Conservation (phyloP, 2,797 vertebrate species). For the Acanthis flammea region DNA sequence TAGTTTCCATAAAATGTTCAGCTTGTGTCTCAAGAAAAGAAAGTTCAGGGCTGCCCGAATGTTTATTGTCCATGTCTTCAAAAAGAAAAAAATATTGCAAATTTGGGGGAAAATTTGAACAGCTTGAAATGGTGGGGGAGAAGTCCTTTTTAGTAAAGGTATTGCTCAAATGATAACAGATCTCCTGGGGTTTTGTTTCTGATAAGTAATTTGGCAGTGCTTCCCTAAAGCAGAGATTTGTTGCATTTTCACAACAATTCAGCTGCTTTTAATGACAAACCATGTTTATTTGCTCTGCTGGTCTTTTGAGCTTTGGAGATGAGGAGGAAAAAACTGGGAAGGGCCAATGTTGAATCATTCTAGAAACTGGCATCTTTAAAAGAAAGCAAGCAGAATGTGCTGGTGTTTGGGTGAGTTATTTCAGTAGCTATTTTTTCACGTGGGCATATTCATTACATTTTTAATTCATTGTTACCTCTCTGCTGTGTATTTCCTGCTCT, state of each 20-base stretch:
- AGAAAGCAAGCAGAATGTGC: not conserved
- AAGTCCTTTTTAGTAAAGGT: not conserved
- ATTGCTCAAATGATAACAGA: not conserved
- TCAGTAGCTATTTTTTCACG: not conserved
- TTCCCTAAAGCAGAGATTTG: not conserved
- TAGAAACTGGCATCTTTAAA: not conserved
- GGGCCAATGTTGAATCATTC: not conserved
- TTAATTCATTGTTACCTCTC: not conserved
- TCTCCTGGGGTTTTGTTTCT: slow-evolving; percentile 4
- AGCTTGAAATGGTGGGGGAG: not conserved
- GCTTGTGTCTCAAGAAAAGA: not conserved
- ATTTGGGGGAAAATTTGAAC: not conserved
- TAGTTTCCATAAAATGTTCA: not conserved
- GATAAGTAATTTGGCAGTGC: not conserved
- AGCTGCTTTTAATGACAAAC: not conserved
- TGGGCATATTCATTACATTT: not conserved
- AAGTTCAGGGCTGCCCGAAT: not conserved
- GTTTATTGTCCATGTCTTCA: not conserved
- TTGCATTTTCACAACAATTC: not conserved
- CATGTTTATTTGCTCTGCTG: not conserved
- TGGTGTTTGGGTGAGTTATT: not conserved
- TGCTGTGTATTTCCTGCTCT: not conserved
- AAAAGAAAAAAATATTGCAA: not conserved
- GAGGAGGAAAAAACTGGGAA: not conserved
- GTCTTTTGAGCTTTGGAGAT: not conserved